Evolutionary conservation across 2,797 vertebrate genomes (phyloP).

Genomic region (Myotis vivesi): DNA sequence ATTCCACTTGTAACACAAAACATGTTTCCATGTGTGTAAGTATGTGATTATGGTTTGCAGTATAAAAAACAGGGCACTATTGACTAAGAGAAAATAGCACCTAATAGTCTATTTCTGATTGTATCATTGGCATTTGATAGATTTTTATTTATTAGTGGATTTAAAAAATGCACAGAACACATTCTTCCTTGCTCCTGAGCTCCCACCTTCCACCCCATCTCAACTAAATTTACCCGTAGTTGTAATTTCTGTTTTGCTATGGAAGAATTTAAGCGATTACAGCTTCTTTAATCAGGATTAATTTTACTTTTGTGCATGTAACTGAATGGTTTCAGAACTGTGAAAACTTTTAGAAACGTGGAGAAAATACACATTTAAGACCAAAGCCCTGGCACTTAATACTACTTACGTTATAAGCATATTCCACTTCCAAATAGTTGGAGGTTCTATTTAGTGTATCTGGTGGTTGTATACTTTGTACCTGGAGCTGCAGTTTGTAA

Average conservation of each 20-base stretch:
- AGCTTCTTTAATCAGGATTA: not conserved
- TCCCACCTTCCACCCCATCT: too few relatives aligned
- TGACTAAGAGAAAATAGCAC: not conserved
- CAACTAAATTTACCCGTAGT: not conserved
- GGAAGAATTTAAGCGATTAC: not conserved
- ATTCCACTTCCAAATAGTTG: not conserved
- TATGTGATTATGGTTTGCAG: not conserved
- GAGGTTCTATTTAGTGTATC: not conserved
- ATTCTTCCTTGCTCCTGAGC: not conserved
- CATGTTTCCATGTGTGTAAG: not conserved
- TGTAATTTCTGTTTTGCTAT: not conserved
- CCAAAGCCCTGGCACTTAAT: not conserved
- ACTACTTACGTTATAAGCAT: not conserved
- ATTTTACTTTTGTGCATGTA: not conserved
- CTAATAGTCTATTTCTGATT: not conserved
- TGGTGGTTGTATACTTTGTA: not conserved
- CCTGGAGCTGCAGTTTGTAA: not conserved
- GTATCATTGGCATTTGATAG: not conserved
- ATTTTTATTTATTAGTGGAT: not conserved
- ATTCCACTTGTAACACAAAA: not conserved
- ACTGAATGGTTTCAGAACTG: not conserved
- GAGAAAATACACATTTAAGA: slow-evolving; percentile 14
- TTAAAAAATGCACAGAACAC: not conserved
- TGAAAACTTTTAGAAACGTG: not conserved
- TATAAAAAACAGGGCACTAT: fast-evolving